Conservation (phyloP, 2,113 vertebrate genomes). For the Aphelocoma coerulescens region DNA sequence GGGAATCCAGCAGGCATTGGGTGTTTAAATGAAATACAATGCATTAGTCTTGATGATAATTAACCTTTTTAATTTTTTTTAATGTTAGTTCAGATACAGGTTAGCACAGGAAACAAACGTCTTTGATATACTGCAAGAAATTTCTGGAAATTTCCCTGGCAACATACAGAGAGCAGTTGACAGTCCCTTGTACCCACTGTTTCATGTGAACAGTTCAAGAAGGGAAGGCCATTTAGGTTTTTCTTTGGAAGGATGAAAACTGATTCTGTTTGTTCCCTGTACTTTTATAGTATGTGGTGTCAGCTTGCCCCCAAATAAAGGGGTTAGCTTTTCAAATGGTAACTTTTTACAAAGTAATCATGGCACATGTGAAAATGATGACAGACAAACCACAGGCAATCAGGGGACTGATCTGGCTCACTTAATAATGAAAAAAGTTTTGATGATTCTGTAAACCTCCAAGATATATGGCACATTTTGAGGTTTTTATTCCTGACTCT, state of each 20-base stretch:
- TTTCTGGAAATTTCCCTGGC: not conserved
- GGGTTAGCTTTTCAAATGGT: constrained; percentile 11
- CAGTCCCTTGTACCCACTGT: not conserved
- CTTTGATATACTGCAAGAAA: not conserved
- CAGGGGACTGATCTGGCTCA: not conserved
- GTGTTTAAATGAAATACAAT: not conserved
- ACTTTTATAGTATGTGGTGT: not conserved
- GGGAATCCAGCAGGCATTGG: not conserved
- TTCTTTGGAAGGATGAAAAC: not conserved
- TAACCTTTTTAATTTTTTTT: not conserved
- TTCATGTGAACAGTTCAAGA: not conserved
- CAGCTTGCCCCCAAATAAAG: not conserved
- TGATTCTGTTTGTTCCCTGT: not conserved
- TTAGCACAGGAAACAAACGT: not conserved
- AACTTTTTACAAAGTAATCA: not conserved
- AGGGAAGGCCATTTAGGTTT: not conserved
- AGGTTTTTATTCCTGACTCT: constrained; percentile 18
- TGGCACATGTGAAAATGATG: not conserved
- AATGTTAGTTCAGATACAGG: not conserved
- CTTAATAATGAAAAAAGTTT: not conserved
- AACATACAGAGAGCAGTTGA: not conserved
- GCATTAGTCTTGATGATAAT: not conserved
- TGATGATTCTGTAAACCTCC: constrained; percentile 26
- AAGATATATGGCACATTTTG: not conserved
- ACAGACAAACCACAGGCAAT: constrained; percentile 8